These are phyloP conservation scores for Cyphomyrmex costatus DNA, from an alignment of 1,140 invertebrate species.

Conservation along the genomic window DNA sequence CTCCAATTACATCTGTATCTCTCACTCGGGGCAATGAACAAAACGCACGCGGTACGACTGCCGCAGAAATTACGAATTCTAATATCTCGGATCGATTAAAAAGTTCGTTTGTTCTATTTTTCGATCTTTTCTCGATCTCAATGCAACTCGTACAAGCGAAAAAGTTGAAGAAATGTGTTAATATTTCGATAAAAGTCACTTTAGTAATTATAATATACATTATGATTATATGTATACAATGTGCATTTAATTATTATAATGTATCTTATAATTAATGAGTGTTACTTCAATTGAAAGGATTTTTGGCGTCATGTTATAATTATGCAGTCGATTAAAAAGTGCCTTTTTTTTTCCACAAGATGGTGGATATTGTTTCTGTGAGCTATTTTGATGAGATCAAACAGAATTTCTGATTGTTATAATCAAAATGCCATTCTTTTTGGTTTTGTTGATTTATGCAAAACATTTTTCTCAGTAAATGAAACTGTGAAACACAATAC, in stretches of 20 bases:
- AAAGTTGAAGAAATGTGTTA: neutral
- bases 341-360: no score
- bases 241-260: neutral
- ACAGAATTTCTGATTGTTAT: no score
- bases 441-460: no score
- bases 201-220: neutral
- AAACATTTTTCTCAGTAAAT: no score
- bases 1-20: slow-evolving; percentile 45
- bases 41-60: neutral
- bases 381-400: no score
- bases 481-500: neutral
- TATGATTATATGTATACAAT: neutral
- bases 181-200: neutral
- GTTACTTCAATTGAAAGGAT: neutral
- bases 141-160: neutral
- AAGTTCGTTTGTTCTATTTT: neutral
- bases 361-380: no score
- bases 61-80: slow-evolving; percentile 11
- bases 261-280: neutral
- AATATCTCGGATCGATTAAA: neutral
- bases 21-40: neutral
- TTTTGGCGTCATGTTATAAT: neutral
- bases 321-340: neutral
- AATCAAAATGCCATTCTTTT: no score
- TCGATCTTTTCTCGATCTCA: neutral